A percentile compares a stretch with the other conserved stretches of the same genome.
phyloP scores from a whole-genome alignment of 2,113 vertebrate genomes.

The Mirounga angustirostris region DNA sequence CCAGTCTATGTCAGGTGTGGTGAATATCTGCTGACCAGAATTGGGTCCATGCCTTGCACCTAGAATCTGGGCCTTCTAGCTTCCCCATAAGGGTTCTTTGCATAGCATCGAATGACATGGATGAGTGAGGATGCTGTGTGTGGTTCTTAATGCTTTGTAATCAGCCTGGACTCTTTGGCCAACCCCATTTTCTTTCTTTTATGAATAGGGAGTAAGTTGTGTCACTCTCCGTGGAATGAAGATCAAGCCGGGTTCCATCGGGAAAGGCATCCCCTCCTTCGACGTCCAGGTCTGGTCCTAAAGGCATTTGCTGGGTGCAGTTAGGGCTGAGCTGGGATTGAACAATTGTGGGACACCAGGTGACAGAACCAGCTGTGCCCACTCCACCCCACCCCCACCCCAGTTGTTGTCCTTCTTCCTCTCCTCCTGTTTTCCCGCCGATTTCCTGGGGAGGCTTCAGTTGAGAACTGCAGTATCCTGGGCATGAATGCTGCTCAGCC shows the following conservation, averaged over 20 bases:
- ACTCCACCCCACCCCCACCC: neutral
- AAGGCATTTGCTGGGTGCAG: neutral
- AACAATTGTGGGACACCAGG: neutral
- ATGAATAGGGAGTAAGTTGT: constrained; percentile 88
- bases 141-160: neutral
- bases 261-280: constrained; percentile 87
- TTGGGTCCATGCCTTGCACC: too few relatives aligned
- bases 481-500: neutral
- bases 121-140: fast-evolving
- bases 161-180: neutral
- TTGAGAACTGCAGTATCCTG: neutral
- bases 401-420: neutral
- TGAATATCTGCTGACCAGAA: neutral
- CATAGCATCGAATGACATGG: neutral
- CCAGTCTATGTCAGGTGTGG: neutral
- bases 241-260: constrained; percentile 90
- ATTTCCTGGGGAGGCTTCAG: neutral
- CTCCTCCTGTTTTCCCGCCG: neutral
- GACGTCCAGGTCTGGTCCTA: constrained; percentile 89
- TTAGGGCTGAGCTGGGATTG: neutral
- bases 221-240: constrained; percentile 87
- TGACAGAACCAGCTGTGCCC: neutral
- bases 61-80: neutral
- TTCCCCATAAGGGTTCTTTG: neutral
- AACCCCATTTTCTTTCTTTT: neutral